Base-by-base conservation (phyloP, 2,797 vertebrate genomes). In the Danio albolineatus region DNA sequence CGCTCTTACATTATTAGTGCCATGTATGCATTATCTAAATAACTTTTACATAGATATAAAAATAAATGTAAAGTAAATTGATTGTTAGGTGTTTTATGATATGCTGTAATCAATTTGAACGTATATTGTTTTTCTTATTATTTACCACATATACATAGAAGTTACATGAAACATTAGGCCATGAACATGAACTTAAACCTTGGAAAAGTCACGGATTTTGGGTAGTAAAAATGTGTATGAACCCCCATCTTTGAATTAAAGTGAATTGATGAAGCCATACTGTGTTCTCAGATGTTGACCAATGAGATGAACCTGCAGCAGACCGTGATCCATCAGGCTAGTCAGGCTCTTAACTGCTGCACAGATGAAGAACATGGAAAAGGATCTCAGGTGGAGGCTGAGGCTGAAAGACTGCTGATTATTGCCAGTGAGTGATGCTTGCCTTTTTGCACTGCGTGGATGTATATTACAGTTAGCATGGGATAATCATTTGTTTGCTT, bases 311-410 rank as follows among this genome's bases (percentile, higher is more conserved):
- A 96, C 88, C 83, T 98, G 88, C 98, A 99, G 88, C 97, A 99
- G 92, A 98, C 95, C 0, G 94, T 99, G 72, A 98, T 99, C 84
- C 92, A 97, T 82, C 98, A 99, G 90, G 96, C 98, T 79, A 99
- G 97, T 82, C 98, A 98, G 91, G 97, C 98, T 4, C 93, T 99
- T 39, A 99, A 98, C 87, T 99, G 98, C 89, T 99, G 98, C 86
- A 94, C 95, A 1, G 98, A 99, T 69, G 96, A 96, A 82, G 97
- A 99, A 1, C 98, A 99, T 6, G 98, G 98, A 2, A 98, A 96
- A 88, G 98, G 98, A 4, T 96, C 97, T 0, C 94, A 95, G 80
- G 96, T 98, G 85, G 98, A 99, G 91, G 98, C 97, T 0, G 98
- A 99, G 80, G 98, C 96, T 0, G 96, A 99, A 88, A 93, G 97